Percentiles rank a stretch among this genome's conserved stretches.
Conservation (phyloP, 1,140 invertebrate genomes). For the Drosophila miranda region DNA sequence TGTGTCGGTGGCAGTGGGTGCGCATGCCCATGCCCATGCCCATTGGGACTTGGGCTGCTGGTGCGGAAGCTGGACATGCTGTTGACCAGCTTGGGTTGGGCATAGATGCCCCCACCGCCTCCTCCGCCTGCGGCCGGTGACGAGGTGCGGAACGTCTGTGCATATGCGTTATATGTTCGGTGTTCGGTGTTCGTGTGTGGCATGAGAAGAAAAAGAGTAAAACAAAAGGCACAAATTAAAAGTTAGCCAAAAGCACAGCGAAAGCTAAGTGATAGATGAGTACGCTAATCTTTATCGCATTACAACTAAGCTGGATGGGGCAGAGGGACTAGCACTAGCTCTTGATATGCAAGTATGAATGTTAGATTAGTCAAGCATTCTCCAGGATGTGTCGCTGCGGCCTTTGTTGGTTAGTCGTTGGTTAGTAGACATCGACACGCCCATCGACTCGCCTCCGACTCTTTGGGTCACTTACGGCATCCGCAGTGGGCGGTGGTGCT, state of each 20-base stretch:
- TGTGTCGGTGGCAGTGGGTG: conserved; percentile 74
- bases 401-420: conserved; percentile 28
- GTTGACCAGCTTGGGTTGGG: conserved; percentile 77
- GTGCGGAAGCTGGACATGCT: conserved; percentile 82
- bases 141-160: conserved; percentile 78
- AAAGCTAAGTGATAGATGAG: conserved; percentile 24
- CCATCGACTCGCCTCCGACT: background rate
- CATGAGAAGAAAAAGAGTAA: conserved; percentile 34
- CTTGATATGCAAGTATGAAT: background rate
- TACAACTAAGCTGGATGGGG: conserved; percentile 44
- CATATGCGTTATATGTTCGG: conserved; percentile 9
- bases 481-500: conserved; percentile 52
- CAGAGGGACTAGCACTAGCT: conserved; percentile 6
- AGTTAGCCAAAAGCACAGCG: conserved; percentile 28
- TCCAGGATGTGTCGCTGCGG: conserved; percentile 4
- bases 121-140: conserved; percentile 62
- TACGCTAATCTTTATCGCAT: conserved; percentile 41
- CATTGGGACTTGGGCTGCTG: conserved; percentile 72
- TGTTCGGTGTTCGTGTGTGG: conserved; percentile 14
- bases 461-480: conserved; percentile 71
- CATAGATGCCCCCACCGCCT: conserved; percentile 69
- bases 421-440: conserved; percentile 49
- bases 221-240: conserved; percentile 53
- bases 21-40: conserved; percentile 72
- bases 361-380: conserved; percentile 20